Conservation (phyloP, 1,140 invertebrate genomes). For the Zelostemma sp. region DNA sequence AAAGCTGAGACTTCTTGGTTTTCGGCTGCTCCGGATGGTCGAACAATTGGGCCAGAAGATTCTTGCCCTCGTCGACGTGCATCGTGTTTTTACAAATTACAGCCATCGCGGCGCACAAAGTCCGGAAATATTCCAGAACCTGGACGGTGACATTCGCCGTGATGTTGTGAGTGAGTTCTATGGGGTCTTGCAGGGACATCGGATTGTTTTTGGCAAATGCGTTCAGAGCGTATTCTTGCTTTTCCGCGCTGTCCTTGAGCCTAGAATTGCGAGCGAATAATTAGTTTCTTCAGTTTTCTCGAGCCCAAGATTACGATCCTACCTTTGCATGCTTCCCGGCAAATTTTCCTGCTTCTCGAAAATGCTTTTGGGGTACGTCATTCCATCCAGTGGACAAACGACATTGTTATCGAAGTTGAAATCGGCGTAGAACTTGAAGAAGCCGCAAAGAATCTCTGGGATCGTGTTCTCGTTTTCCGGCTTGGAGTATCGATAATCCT, state of each 20-base stretch:
- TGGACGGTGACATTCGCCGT: constrained; percentile 51
- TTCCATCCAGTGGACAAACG: constrained; percentile 72
- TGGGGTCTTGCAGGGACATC: constrained; percentile 76
- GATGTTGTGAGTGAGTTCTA: constrained; percentile 73
- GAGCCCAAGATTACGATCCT: neutral
- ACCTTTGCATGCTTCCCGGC: constrained; percentile 62
- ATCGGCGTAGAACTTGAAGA: constrained; percentile 73
- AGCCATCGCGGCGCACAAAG: constrained; percentile 38
- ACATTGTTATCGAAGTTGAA: constrained; percentile 70
- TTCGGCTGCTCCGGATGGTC: constrained; percentile 11
- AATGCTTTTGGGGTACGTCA: constrained; percentile 55
- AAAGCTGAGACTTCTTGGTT: constrained; percentile 12
- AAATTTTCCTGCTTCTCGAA: constrained; percentile 36
- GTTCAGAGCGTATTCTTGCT: constrained; percentile 51
- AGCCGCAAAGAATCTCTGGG: constrained; percentile 70
- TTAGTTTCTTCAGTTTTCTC: neutral
- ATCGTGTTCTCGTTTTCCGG: constrained; percentile 49
- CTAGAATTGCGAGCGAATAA: constrained; percentile 22
- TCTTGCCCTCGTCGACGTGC: constrained; percentile 30
- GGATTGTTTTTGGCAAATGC: constrained; percentile 53
- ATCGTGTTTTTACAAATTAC: constrained; percentile 36
- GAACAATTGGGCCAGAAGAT: constrained; percentile 46
- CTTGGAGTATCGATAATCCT: constrained; percentile 24
- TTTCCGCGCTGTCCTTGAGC: constrained; percentile 65
- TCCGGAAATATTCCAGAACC: constrained; percentile 43